phyloP scores from a whole-genome alignment of 2,888 invertebrate species.

The Campoplex nolae region DNA sequence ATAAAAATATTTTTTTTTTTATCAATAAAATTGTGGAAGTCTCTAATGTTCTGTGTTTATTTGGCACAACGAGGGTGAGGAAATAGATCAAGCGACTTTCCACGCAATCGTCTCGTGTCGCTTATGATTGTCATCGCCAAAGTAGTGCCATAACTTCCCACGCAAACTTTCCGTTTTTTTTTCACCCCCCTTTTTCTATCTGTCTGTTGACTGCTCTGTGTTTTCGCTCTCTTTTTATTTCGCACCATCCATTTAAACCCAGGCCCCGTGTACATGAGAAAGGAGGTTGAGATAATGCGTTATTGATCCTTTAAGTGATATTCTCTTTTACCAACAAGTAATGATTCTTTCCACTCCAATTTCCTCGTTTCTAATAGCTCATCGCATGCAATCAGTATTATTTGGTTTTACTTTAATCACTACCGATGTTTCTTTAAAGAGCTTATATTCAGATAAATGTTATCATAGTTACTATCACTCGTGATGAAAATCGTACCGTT shows the following conservation, averaged over 20 bases:
- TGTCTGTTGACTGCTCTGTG: not conserved
- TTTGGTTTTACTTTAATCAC: not conserved
- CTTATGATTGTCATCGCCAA: conserved; percentile 59
- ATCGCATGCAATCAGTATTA: not conserved
- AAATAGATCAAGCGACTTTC: conserved; percentile 42
- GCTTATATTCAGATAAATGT: not conserved
- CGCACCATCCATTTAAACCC: conserved; percentile 15
- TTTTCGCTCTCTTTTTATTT: not conserved
- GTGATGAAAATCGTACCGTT: not conserved
- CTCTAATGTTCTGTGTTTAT: conserved; percentile 39
- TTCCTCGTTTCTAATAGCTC: not conserved
- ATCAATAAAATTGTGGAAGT: conserved; percentile 6
- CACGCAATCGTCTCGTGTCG: conserved; percentile 46
- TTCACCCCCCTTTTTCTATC: not conserved
- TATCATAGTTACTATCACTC: not conserved
- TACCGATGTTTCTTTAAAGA: not conserved
- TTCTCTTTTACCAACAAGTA: not conserved
- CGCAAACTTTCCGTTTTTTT: conserved; percentile 3
- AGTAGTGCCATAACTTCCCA: conserved; percentile 30
- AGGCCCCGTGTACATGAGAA: conserved; percentile 1
- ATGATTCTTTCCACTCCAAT: not conserved
- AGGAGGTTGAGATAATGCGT: conserved; percentile 5
- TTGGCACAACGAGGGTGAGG: conserved; percentile 33
- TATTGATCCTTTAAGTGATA: conserved; percentile 25
- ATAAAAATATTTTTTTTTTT: not conserved